Conservation (phyloP, 2,113 vertebrate species). For the Sterna hirundo region DNA sequence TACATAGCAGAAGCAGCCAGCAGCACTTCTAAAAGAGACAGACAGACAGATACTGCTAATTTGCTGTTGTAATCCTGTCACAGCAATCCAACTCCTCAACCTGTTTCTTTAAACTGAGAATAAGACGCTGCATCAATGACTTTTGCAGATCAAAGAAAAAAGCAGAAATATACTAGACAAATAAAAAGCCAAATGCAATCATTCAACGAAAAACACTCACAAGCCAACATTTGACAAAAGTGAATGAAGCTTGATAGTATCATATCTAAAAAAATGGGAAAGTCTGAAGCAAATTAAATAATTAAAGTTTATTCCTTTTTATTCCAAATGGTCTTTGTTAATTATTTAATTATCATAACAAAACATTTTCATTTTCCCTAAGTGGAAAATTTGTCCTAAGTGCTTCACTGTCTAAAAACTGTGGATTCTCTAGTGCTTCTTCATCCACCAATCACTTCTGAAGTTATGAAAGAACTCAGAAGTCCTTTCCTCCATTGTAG, state of each 20-base stretch:
- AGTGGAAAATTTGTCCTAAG: background rate
- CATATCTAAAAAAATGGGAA: background rate
- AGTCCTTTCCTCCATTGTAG: background rate
- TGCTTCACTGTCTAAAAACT: background rate
- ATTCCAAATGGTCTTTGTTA: background rate
- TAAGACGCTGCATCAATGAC: background rate
- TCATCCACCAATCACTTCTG: background rate
- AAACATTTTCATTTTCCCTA: background rate
- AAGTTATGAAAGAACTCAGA: background rate
- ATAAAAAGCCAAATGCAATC: background rate
- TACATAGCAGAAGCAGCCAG: background rate
- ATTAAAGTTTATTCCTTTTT: background rate
- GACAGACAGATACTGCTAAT: background rate
- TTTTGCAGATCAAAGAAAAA: background rate
- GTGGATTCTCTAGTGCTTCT: background rate
- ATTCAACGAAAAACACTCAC: background rate
- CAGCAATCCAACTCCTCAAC: background rate
- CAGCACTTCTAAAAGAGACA: background rate
- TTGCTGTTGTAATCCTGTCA: background rate
- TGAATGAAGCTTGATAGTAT: background rate
- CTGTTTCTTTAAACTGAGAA: background rate
- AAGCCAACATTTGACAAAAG: background rate
- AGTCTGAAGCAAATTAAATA: background rate
- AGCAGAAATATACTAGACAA: background rate
- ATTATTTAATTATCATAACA: background rate